Evolutionary conservation across 2,797 vertebrate genomes (phyloP).

Genomic region (Cygnus olor): DNA sequence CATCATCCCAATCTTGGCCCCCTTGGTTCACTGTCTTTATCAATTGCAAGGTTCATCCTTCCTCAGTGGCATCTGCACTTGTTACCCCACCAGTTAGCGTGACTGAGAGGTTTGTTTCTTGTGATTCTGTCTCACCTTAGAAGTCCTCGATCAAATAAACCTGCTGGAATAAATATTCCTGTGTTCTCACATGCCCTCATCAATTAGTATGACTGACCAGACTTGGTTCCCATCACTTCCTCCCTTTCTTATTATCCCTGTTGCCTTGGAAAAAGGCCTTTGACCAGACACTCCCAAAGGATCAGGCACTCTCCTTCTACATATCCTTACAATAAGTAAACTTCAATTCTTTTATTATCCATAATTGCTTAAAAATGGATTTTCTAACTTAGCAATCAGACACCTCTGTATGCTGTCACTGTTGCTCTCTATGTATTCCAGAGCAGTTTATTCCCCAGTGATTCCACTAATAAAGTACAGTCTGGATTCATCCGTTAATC

Average conservation of each 20-base stretch:
- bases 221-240: background rate
- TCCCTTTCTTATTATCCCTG: background rate
- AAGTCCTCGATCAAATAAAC: background rate
- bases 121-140: background rate
- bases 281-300: background rate
- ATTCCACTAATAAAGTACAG: background rate
- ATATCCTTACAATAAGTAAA: background rate
- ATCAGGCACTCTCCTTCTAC: too few relatives aligned
- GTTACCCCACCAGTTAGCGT: background rate
- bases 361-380: background rate
- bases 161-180: background rate
- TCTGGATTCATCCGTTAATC: background rate
- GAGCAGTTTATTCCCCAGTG: background rate
- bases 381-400: background rate
- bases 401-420: accelerated
- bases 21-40: background rate
- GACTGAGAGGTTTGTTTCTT: background rate
- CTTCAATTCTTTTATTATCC: background rate
- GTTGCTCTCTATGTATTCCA: background rate
- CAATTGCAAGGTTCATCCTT: background rate
- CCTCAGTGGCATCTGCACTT: background rate
- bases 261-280: background rate
- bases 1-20: background rate
- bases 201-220: background rate
- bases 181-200: background rate